Evolutionary conservation across 2,113 vertebrate species (phyloP).

Genomic region (Rousettus leschenaultii): DNA sequence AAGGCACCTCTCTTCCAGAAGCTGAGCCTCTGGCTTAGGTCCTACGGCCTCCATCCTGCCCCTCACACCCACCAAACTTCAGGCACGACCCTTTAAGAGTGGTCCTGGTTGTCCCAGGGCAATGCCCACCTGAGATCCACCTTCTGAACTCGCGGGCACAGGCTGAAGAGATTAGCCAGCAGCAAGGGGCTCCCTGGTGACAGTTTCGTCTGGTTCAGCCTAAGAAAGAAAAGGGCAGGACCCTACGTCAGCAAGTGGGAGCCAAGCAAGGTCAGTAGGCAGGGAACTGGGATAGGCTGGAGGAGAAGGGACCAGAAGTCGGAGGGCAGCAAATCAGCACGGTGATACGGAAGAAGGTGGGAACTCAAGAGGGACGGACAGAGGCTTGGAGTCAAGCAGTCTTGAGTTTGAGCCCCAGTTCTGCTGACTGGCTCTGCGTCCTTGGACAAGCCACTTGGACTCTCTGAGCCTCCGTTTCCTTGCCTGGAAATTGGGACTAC

Average conservation of each 20-base stretch:
- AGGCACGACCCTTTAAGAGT: background rate
- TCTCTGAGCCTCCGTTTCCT: background rate
- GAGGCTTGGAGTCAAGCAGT: background rate
- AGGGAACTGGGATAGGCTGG: background rate
- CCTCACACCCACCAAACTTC: background rate
- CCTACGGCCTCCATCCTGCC: background rate
- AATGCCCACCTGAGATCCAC: constrained; percentile 79
- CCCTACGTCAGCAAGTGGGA: background rate
- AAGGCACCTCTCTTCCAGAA: background rate
- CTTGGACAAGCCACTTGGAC: background rate
- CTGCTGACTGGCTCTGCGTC: background rate
- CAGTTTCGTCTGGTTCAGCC: constrained; percentile 84
- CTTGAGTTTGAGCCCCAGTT: background rate
- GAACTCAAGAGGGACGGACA: background rate
- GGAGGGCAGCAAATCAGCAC: background rate
- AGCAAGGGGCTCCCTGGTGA: constrained; percentile 76
- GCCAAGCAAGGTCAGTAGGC: background rate
- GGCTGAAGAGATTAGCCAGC: constrained; percentile 78
- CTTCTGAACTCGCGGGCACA: constrained; percentile 75
- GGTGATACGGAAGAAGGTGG: background rate
- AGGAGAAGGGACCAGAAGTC: background rate
- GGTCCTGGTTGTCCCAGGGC: background rate
- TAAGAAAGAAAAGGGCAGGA: constrained; percentile 50
- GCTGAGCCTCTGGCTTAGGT: background rate
- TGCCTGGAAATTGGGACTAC: background rate